Evolutionary conservation across 2,888 invertebrate species (phyloP).

Genomic region (Electrophaes corylata): DNA sequence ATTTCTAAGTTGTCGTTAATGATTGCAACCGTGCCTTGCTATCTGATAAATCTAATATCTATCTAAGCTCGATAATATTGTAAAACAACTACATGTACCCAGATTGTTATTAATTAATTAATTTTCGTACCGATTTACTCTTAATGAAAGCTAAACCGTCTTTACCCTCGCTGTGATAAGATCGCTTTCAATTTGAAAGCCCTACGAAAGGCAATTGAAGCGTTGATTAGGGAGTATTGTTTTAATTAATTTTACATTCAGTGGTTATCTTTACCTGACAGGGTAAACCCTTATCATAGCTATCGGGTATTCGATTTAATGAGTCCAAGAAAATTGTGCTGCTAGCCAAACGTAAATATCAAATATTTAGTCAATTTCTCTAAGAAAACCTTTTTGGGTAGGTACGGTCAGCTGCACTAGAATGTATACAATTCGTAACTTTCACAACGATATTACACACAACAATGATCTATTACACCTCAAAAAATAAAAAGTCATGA

Average conservation of each 20-base stretch:
- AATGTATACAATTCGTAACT: too few relatives aligned
- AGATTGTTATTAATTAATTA: conserved; percentile 23
- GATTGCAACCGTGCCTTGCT: not conserved
- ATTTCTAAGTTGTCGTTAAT: too few relatives aligned
- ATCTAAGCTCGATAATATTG: conserved; percentile 2
- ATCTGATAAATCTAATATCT: not conserved
- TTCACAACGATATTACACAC: too few relatives aligned
- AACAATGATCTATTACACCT: too few relatives aligned
- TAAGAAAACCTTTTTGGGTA: too few relatives aligned
- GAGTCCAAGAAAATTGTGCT: not conserved
- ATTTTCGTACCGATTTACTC: conserved; percentile 22
- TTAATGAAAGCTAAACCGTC: conserved; percentile 28
- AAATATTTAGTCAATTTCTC: not conserved
- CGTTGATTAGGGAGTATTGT: conserved; percentile 31
- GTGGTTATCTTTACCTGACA: conserved; percentile 32
- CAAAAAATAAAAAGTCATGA: too few relatives aligned
- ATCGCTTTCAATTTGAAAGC: conserved; percentile 29
- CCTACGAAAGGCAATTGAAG: conserved; percentile 23
- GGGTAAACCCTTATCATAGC: conserved; percentile 30
- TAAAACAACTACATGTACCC: conserved; percentile 2
- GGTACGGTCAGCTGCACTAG: too few relatives aligned
- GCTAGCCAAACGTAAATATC: not conserved
- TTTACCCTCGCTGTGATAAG: conserved; percentile 27
- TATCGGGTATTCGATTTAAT: conserved; percentile 8
- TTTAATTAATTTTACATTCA: conserved; percentile 30